These are phyloP conservation scores for Smittia sp. DNA, from an alignment of 2,888 invertebrate genomes.

Conservation along the genomic window DNA sequence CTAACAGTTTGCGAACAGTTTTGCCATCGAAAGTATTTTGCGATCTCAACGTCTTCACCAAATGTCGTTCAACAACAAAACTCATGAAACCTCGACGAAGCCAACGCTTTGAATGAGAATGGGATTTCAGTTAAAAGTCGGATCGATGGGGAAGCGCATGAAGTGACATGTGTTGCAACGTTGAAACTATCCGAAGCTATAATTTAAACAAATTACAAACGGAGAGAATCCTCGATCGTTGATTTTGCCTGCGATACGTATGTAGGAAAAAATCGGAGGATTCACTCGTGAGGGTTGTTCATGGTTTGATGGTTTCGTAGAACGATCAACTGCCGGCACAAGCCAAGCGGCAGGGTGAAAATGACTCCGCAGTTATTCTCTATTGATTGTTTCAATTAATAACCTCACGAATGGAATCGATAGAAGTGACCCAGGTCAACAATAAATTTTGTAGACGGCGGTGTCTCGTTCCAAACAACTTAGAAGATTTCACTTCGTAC, in stretches of 20 bases:
- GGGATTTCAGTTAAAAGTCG: slow-evolving; percentile 1
- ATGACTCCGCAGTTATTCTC: background rate
- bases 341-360: background rate
- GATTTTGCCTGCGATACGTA: slow-evolving; percentile 13
- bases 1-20: slow-evolving; percentile 15
- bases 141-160: background rate
- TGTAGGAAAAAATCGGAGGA: slow-evolving; percentile 2
- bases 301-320: background rate
- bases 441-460: background rate
- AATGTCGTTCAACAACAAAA: slow-evolving; percentile 10
- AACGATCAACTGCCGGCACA: background rate
- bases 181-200: slow-evolving; percentile 6
- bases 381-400: slow-evolving; percentile 8
- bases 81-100: slow-evolving; percentile 37
- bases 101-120: background rate
- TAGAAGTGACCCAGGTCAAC: slow-evolving; percentile 17
- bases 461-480: background rate
- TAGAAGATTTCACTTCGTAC: background rate
- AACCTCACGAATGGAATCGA: background rate
- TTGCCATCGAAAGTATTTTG: background rate
- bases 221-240: slow-evolving; percentile 5
- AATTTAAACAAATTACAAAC: slow-evolving; percentile 39
- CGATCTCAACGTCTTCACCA: slow-evolving; percentile 18
- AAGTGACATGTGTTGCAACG: slow-evolving; percentile 29
- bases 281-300: slow-evolving; percentile 2